Base-by-base conservation (phyloP, 2,888 invertebrate genomes). In the Phaonia tiefii region DNA sequence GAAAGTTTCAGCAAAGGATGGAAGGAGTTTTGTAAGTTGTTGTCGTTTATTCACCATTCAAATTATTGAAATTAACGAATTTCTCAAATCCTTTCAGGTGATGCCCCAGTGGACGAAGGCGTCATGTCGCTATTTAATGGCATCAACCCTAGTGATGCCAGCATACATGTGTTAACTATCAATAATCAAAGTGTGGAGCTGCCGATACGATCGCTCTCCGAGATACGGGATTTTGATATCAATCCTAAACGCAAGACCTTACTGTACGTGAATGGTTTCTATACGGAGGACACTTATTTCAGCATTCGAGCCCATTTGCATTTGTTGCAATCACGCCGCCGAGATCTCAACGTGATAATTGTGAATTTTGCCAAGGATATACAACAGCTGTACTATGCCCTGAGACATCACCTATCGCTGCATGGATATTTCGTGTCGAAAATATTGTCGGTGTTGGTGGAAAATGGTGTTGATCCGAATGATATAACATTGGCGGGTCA, bases 121-220 rank as follows among this genome's bases (percentile, higher is more conserved):
- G 87, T 89, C 8, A 88, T 89, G 85, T 79, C 87, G 0, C 80
- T 89, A 10, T 88, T 85, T 54, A 85, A 85, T 22, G 89, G 90
- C 83, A 88, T 85, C 42, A 87, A 85, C 84, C 90, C 89, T 72
- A 88, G 89, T 63, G 89, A 89, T 75, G 88, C 87, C 8, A 85
- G 79, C 0, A 69, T 89, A 0, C 84, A 87, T 67, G 85, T 89
- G 2, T 80, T 90, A 79, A 89, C 89, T 2, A 65, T 85, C 2
- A 89, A 86, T 54, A 89, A 90, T 75, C 88, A 86, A 39, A 87
- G 86, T 31, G 81, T 89, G 1, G 84, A 86, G 22, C 82, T 90
- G 58, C 89, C 89, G 54, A 89, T 90, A 37, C 86, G 85, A 22
- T 82, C 86, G 0, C 74, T 89, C 13, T 86, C 89, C 0, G 87